Percentiles rank a stretch among this genome's conserved stretches.
Conservation (phyloP, 2,113 vertebrate genomes). For the Protomyctophum bolini region DNA sequence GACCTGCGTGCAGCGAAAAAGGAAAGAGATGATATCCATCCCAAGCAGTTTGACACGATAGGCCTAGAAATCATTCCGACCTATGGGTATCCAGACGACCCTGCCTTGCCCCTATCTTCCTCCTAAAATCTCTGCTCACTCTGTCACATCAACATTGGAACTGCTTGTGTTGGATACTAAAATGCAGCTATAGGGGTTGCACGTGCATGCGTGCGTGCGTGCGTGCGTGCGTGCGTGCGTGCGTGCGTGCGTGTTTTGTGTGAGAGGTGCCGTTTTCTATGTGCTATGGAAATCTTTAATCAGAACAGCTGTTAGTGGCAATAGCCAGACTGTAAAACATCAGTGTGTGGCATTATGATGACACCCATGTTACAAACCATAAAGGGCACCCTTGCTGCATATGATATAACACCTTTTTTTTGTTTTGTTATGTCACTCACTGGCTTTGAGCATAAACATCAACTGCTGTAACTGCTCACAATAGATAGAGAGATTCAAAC, state of each 20-base stretch:
- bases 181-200: background rate
- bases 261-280: background rate
- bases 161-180: background rate
- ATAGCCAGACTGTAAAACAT: slow-evolving; percentile 7
- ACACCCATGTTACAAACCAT: background rate
- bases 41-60: slow-evolving; percentile 44
- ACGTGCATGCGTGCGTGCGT: background rate
- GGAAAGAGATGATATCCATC: slow-evolving; percentile 34
- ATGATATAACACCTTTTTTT: background rate
- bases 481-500: background rate
- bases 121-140: slow-evolving; percentile 18
- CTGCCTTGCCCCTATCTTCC: background rate
- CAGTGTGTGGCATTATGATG: background rate
- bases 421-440: background rate
- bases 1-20: slow-evolving; percentile 25
- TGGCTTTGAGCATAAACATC: background rate
- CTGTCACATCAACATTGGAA: background rate
- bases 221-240: background rate
- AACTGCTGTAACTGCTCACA: background rate
- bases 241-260: background rate
- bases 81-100: slow-evolving; percentile 30
- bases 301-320: slow-evolving; percentile 5
- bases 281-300: slow-evolving; percentile 2
- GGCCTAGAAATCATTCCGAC: slow-evolving; percentile 23
- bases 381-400: background rate